A percentile compares a stretch with the other conserved stretches of the same genome.
These are phyloP conservation scores for Julus scandinavius DNA, from an alignment of 2,888 invertebrate genomes.

Conservation along the genomic window DNA sequence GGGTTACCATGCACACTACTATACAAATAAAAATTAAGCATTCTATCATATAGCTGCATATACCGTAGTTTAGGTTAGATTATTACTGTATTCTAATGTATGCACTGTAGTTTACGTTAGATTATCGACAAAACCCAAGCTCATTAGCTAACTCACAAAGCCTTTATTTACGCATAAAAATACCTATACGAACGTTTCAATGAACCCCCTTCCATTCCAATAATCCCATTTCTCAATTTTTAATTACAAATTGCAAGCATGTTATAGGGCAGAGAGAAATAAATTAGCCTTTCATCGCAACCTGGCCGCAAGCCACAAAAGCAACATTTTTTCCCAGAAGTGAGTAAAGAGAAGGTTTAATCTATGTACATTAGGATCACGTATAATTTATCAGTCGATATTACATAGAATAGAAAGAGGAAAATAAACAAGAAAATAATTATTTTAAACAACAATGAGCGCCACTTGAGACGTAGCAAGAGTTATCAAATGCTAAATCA, in stretches of 20 bases:
- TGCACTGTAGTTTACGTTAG: too few species aligned
- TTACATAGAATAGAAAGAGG: neutral
- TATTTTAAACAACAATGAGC: too few species aligned
- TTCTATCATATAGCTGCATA: too few species aligned
- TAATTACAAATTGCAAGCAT: neutral
- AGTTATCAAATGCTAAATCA: too few species aligned
- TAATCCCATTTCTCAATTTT: neutral
- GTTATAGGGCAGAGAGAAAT: neutral
- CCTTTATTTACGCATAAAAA: neutral
- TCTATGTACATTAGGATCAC: neutral
- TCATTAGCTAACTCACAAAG: neutral
- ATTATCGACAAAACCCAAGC: too few species aligned
- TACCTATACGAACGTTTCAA: neutral
- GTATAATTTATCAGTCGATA: neutral
- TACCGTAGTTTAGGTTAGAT: too few species aligned
- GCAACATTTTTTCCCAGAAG: neutral
- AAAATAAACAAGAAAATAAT: neutral
- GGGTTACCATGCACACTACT: too few species aligned
- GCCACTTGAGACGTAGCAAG: too few species aligned
- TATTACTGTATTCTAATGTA: too few species aligned
- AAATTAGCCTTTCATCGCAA: neutral
- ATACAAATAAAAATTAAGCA: too few species aligned
- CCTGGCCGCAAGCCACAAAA: neutral
- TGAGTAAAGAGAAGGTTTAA: neutral
- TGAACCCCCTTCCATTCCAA: neutral